Evolutionary conservation across 2,888 invertebrate species (phyloP), one percentile per base, ranked within the genome.

Genomic region (Dromius quadrimaculatus): DNA sequence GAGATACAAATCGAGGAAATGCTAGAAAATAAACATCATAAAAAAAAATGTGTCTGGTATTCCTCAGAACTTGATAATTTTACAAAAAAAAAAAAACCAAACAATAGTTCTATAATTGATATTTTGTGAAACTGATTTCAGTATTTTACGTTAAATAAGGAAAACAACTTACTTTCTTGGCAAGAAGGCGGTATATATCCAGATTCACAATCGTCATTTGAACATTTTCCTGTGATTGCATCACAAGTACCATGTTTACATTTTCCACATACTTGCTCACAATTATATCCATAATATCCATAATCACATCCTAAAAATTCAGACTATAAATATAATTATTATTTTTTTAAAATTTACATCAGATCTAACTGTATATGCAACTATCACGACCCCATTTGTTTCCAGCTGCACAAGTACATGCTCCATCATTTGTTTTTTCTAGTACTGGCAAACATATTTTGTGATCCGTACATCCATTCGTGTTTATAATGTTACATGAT

Each of bases 201-300:
- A 8, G 32, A 5, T 19, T 45, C 34, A 32, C 68, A 68, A n/a
- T n/a, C 47, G 4, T 13, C 5, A 2, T 1, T 5, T 3, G 1
- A 2, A 32, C 68, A 68, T n/a, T 13, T 11, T 34, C 68, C 68
- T 22, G 57, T 43, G 15, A 22, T n/a, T 45, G 17, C 13, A 20
- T 68, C n/a, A 19, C 57, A 68, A 5, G 8, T 1, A 6, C 5
- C 1, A 19, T 9, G 8, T 9, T 17, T 23, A 9, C 68, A 68
- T 43, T 45, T 1, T 3, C 68, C 68, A 59, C 68, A 68, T 45
- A 32, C 6, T 6, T 59, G 17, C 6, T 32, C 6, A 34, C 68
- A 68, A 28, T 59, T 59, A 34, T 68, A 45, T 13, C 68, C 68
- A 45, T 32, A 68, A 1, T 34, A 19, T 11, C 45, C 45, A 8